These are phyloP conservation scores for Hemicordylus capensis DNA, from an alignment of 2,113 vertebrate genomes.

Conservation along the genomic window DNA sequence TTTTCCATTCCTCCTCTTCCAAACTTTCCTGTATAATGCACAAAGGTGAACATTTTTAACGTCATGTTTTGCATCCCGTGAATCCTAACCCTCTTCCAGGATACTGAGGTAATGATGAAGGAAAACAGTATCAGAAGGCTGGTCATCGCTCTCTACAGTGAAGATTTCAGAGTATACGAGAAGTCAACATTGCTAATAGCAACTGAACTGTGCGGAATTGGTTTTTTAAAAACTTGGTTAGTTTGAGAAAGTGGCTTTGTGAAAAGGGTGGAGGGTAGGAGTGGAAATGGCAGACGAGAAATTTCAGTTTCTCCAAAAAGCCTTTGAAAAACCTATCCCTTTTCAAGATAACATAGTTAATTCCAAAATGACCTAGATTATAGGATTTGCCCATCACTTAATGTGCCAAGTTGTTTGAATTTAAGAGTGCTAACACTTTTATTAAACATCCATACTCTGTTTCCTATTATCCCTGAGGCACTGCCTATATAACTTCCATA, in stretches of 20 bases:
- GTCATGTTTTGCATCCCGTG: no score
- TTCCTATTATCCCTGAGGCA: not conserved
- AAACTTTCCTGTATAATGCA: no score
- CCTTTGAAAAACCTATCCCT: not conserved
- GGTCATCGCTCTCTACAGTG: not conserved
- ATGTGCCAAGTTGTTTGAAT: not conserved
- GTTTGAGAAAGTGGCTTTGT: no score
- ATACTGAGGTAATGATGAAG: no score
- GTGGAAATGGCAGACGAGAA: not conserved
- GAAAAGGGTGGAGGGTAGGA: no score
- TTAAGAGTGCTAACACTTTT: not conserved
- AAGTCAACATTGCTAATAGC: not conserved
- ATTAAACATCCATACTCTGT: not conserved
- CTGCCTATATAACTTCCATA: not conserved
- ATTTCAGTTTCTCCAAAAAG: not conserved
- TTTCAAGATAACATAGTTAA: not conserved
- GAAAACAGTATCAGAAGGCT: no score
- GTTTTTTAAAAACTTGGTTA: no score
- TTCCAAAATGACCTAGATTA: no score
- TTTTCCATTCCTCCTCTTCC: no score
- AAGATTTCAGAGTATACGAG: not conserved
- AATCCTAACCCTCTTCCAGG: no score
- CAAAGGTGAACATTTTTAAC: no score
- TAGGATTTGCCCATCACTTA: not conserved
- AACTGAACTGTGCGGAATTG: no score